phyloP scores from a whole-genome alignment of 2,113 vertebrate genomes.

The Scomber colias region DNA sequence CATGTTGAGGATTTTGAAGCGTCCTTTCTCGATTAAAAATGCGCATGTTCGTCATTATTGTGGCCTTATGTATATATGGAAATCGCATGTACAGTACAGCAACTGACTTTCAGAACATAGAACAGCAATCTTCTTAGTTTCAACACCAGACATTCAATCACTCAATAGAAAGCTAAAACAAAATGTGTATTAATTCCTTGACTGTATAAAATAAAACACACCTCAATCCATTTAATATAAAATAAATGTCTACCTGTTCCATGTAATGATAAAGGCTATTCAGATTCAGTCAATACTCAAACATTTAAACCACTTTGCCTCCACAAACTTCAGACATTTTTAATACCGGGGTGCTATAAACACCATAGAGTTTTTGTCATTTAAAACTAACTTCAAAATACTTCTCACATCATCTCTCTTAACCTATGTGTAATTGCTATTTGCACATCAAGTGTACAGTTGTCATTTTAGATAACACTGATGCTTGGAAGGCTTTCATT shows the following conservation, averaged over 20 bases:
- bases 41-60: not conserved
- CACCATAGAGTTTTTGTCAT: not conserved
- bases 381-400: not conserved
- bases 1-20: not conserved
- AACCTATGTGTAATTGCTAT: not conserved
- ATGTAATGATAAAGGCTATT: not conserved
- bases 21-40: not conserved
- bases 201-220: not conserved
- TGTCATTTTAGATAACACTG: not conserved
- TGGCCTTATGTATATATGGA: too few relatives aligned
- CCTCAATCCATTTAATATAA: not conserved
- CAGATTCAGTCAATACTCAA: not conserved
- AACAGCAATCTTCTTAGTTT: too few relatives aligned
- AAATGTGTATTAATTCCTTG: too few relatives aligned
- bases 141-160: too few relatives aligned
- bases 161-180: too few relatives aligned
- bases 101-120: too few relatives aligned
- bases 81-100: too few relatives aligned
- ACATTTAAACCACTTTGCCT: too few relatives aligned
- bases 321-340: not conserved
- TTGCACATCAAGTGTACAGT: not conserved
- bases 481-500: not conserved
- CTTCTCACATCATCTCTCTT: not conserved
- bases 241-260: not conserved
- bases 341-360: not conserved